Conservation (phyloP, 2,888 invertebrate species). For the Drosophila siamana region DNA sequence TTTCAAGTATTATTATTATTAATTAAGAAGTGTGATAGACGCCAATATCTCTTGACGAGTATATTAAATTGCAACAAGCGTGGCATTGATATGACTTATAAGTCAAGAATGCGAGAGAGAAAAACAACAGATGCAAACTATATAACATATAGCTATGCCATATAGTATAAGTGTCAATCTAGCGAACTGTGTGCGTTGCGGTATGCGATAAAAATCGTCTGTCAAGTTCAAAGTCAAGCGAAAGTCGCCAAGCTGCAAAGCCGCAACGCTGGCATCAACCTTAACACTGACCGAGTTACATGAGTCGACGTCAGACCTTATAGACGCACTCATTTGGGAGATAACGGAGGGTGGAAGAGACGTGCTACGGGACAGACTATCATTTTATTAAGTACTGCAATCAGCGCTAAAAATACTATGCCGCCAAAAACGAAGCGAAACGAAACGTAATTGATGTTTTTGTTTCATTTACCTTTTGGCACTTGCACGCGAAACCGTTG, state of each 20-base stretch:
- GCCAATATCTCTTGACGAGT: neutral
- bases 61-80: neutral
- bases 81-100: slow-evolving; percentile 18
- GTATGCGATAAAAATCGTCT: slow-evolving; percentile 1
- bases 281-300: slow-evolving; percentile 55
- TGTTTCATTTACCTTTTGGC: slow-evolving; percentile 44
- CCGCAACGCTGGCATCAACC: slow-evolving; percentile 32
- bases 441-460: slow-evolving; percentile 45
- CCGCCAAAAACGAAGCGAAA: neutral
- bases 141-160: neutral
- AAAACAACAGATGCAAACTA: neutral
- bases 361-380: neutral
- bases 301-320: neutral
- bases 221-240: slow-evolving; percentile 74
- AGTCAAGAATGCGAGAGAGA: slow-evolving; percentile 7
- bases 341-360: neutral
- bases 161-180: neutral
- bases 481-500: slow-evolving; percentile 58
- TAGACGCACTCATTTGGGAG: neutral
- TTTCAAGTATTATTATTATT: neutral
- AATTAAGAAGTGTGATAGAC: neutral
- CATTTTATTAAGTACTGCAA: slow-evolving; percentile 17
- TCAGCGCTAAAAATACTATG: slow-evolving; percentile 18
- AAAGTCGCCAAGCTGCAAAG: slow-evolving; percentile 17
- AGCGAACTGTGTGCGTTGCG: neutral